phyloP scores from a whole-genome alignment of 2,797 vertebrate genomes.

The Peromyscus aztecus region DNA sequence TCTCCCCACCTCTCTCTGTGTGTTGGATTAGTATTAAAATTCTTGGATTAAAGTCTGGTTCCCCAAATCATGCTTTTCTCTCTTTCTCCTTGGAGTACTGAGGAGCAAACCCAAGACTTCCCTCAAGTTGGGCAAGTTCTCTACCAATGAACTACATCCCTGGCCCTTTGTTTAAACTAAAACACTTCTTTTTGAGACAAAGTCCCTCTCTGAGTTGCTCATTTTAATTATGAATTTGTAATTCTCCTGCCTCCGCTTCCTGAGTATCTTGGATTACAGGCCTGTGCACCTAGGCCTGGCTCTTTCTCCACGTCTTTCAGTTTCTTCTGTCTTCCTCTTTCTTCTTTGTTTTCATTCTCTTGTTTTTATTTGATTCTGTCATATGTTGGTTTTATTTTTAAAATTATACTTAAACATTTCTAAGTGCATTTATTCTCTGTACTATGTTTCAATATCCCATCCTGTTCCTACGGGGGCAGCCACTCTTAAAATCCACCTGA shows the following conservation, averaged over 20 bases:
- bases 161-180: background rate
- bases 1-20: background rate
- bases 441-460: background rate
- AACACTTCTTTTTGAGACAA: background rate
- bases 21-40: conserved; percentile 1
- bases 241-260: background rate
- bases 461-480: background rate
- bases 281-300: background rate
- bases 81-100: background rate
- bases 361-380: conserved; percentile 22
- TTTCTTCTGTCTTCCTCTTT: background rate
- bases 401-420: background rate
- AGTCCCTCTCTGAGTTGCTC: background rate
- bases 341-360: background rate
- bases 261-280: background rate
- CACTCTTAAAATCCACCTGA: background rate
- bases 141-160: background rate
- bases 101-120: background rate
- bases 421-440: background rate
- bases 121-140: background rate
- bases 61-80: background rate
- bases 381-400: conserved; percentile 25
- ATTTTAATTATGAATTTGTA: background rate
- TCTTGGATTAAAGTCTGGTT: background rate
- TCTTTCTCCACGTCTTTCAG: background rate